Evolutionary conservation across 2,113 vertebrate species (phyloP).

Genomic region (Probosciger aterrimus): DNA sequence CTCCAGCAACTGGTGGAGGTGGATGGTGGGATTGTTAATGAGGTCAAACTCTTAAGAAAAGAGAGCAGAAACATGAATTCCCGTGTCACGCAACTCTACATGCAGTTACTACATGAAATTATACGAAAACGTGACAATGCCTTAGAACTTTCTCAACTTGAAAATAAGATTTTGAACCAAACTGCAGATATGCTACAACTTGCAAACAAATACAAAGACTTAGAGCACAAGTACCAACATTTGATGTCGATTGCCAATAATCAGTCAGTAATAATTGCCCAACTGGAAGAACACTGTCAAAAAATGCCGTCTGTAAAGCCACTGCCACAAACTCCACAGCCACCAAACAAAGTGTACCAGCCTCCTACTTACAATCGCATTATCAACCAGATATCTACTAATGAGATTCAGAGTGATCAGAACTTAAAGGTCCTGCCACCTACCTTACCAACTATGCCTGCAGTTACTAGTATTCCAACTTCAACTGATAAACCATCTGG

Average conservation of each 20-base stretch:
- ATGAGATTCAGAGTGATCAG: constrained; percentile 97
- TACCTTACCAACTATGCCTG: constrained; percentile 88
- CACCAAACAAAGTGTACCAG: constrained; percentile 78
- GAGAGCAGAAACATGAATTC: constrained; percentile 99
- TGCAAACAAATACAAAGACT: constrained; percentile 92
- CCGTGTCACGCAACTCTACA: constrained; percentile 95
- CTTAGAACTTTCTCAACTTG: constrained; percentile 92
- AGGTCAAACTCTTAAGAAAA: constrained; percentile 95
- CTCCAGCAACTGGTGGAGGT: constrained; percentile 96
- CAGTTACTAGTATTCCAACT: constrained; percentile 85
- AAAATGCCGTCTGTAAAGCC: constrained; percentile 70
- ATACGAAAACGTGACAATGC: constrained; percentile 97
- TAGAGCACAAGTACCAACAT: constrained; percentile 96
- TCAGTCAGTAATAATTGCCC: constrained; percentile 87
- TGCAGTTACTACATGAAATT: constrained; percentile 98
- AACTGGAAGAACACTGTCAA: constrained; percentile 93
- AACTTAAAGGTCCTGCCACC: constrained; percentile 86
- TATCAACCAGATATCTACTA: constrained; percentile 91
- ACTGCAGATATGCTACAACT: constrained; percentile 94
- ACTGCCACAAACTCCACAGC: constrained; percentile 73
- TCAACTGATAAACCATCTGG: constrained; percentile 93
- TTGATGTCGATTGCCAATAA: constrained; percentile 91
- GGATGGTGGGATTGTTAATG: constrained; percentile 95
- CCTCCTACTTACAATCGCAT: constrained; percentile 84
- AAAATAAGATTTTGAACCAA: constrained; percentile 95